Evolutionary conservation across 2,888 invertebrate species (phyloP).

Genomic region (Chromoteleia sp.): DNA sequence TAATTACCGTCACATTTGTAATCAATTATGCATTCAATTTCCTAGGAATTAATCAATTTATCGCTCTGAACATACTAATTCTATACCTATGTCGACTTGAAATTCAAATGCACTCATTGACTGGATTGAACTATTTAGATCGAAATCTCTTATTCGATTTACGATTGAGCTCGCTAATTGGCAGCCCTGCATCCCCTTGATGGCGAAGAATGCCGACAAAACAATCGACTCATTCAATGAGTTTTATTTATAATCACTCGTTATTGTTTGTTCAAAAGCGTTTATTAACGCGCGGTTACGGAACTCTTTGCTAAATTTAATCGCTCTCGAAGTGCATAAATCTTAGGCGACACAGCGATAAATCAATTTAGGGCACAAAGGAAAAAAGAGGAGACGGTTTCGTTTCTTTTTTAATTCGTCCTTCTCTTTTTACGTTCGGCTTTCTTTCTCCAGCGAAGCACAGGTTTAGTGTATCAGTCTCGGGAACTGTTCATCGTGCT

Average conservation of each 20-base stretch:
- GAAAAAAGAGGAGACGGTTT: not conserved
- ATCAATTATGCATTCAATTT: conserved; percentile 50
- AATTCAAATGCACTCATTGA: conserved; percentile 54
- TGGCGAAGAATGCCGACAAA: conserved; percentile 41
- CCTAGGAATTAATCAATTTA: conserved; percentile 55
- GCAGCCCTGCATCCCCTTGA: conserved; percentile 44
- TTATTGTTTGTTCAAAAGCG: conserved; percentile 55
- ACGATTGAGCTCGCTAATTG: conserved; percentile 63
- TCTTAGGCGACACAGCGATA: conserved; percentile 73
- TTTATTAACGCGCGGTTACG: conserved; percentile 46
- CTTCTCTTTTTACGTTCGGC: conserved; percentile 30
- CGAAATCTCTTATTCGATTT: conserved; percentile 64
- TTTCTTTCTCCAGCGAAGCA: conserved; percentile 7
- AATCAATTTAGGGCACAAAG: conserved; percentile 75
- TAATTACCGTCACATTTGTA: conserved; percentile 40
- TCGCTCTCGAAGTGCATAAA: conserved; percentile 74
- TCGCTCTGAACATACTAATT: conserved; percentile 55
- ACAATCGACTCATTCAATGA: conserved; percentile 51
- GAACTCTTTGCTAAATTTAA: conserved; percentile 60
- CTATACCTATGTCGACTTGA: conserved; percentile 19
- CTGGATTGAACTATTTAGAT: conserved; percentile 66
- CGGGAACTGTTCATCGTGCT: conserved; percentile 49
- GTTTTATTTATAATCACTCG: conserved; percentile 49
- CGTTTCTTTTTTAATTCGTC: conserved; percentile 57
- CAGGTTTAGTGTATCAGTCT: conserved; percentile 32